Percentiles rank a stretch among this genome's conserved stretches.
phyloP scores from a whole-genome alignment of 2,888 invertebrate genomes.

The Cosmia trapezina region DNA sequence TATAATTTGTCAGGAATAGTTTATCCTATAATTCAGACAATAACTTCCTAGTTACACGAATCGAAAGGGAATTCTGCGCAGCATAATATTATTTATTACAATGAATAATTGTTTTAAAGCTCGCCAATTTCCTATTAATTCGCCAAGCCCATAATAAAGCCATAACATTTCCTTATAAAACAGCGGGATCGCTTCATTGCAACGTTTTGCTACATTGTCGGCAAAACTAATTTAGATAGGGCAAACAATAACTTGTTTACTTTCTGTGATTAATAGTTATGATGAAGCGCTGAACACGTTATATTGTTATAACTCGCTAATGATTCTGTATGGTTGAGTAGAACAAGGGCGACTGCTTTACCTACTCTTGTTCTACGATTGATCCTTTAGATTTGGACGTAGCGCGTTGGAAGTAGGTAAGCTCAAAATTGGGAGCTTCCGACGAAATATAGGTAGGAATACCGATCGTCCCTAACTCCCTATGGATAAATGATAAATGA shows the following conservation, averaged over 20 bases:
- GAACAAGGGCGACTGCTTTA: neutral
- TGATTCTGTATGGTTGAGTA: conserved; percentile 3
- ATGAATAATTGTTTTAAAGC: conserved; percentile 39
- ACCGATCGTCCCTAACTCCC: neutral
- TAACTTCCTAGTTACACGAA: neutral
- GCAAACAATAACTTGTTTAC: conserved; percentile 54
- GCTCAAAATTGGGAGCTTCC: neutral
- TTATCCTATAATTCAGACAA: neutral
- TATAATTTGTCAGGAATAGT: conserved; percentile 4
- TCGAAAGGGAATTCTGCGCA: conserved; percentile 17
- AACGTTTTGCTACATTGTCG: conserved; percentile 40
- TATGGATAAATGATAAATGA: too few relatives aligned
- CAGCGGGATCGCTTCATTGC: conserved; percentile 23
- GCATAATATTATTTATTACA: neutral
- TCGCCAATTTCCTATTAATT: conserved; percentile 32
- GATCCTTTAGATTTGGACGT: neutral
- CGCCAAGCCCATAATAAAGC: conserved; percentile 15
- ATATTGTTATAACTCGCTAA: conserved; percentile 4
- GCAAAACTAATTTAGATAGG: conserved; percentile 51
- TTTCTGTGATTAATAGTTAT: conserved; percentile 13
- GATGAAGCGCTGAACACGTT: conserved; percentile 28
- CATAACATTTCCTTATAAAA: conserved; percentile 47
- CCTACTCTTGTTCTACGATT: neutral
- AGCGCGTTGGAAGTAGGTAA: neutral
- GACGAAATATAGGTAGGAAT: neutral